These are phyloP conservation scores for Arion vulgaris DNA, from an alignment of 1,140 invertebrate species.

Conservation along the genomic window DNA sequence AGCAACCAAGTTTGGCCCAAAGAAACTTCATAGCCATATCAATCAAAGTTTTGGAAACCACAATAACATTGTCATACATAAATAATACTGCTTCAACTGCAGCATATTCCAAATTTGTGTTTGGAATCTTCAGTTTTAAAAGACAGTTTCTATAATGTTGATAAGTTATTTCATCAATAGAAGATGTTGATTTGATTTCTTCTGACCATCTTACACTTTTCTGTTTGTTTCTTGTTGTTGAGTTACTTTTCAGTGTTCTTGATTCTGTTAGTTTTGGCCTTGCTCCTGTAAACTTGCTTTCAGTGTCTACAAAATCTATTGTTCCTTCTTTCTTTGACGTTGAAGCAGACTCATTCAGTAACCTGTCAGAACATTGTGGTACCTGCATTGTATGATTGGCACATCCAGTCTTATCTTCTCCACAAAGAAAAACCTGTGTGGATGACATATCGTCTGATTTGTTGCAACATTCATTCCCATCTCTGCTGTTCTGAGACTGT, in stretches of 20 bases:
- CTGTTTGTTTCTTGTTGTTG: not conserved
- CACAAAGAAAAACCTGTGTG: too few species aligned
- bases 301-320: too few species aligned
- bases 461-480: too few species aligned
- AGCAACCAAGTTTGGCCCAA: not conserved
- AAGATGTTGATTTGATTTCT: not conserved
- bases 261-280: not conserved
- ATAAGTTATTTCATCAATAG: not conserved
- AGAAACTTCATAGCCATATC: not conserved
- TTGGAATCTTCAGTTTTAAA: not conserved
- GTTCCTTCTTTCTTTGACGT: too few species aligned
- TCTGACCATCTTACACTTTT: not conserved
- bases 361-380: too few species aligned
- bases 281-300: not conserved
- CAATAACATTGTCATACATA: not conserved
- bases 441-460: too few species aligned
- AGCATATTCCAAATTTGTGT: not conserved
- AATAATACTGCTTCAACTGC: slow-evolving; percentile 7
- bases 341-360: too few species aligned
- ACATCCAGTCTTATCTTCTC: too few species aligned
- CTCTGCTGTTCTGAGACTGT: too few species aligned
- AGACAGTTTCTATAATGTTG: not conserved
- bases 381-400: too few species aligned
- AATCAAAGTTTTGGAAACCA: not conserved
- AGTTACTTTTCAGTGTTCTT: not conserved